Evolutionary conservation across 2,113 vertebrate genomes (phyloP).

Genomic region (Raja brachyura): DNA sequence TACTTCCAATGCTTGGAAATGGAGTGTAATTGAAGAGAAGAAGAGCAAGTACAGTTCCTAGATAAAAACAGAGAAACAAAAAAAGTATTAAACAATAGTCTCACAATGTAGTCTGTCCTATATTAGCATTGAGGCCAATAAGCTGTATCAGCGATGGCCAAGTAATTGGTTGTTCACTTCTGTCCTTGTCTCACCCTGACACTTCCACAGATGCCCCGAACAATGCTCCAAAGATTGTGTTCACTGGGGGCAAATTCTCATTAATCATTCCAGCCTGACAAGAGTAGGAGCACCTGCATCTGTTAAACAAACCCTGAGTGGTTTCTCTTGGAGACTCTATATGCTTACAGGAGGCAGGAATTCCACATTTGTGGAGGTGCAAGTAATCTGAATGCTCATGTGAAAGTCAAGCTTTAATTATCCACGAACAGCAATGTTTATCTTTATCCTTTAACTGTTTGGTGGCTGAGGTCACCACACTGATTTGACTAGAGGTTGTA

Average conservation of each 20-base stretch:
- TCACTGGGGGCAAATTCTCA: constrained; percentile 76
- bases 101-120: constrained; percentile 66
- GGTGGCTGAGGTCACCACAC: not conserved
- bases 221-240: constrained; percentile 73
- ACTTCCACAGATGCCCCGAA: constrained; percentile 77
- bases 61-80: not conserved
- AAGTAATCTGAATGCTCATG: constrained; percentile 51
- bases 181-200: constrained; percentile 76
- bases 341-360: not conserved
- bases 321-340: constrained; percentile 42
- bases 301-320: constrained; percentile 56
- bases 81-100: constrained; percentile 62
- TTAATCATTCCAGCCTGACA: constrained; percentile 79
- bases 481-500: not conserved
- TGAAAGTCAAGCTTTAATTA: constrained; percentile 48
- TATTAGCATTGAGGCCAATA: constrained; percentile 62
- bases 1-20: not conserved
- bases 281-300: constrained; percentile 74
- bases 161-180: constrained; percentile 82
- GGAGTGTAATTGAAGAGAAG: not conserved
- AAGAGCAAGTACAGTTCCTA: not conserved
- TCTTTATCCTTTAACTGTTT: not conserved
- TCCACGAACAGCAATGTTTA: not conserved
- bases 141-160: constrained; percentile 71
- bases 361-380: not conserved